Conservation (phyloP, 2,888 invertebrate genomes). For the Lissonota sp. region DNA sequence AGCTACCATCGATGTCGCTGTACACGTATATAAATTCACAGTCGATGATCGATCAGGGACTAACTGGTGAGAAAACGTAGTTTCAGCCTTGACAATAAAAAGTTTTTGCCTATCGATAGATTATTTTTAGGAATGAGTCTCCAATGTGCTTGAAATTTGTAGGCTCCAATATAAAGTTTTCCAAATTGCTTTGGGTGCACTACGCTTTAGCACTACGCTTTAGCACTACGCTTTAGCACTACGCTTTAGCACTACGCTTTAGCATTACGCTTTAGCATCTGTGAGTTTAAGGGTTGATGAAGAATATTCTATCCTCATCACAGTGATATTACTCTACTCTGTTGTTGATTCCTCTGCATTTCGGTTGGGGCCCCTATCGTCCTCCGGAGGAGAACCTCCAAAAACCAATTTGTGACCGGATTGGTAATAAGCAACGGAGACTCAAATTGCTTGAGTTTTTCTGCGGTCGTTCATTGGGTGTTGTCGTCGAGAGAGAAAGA, state of each 20-base stretch:
- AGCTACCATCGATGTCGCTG: slow-evolving; percentile 7
- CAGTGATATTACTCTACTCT: slow-evolving; percentile 52
- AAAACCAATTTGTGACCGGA: slow-evolving; percentile 83
- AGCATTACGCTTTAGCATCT: too few species aligned
- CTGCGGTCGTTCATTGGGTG: slow-evolving; percentile 81
- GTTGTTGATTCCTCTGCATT: slow-evolving; percentile 6
- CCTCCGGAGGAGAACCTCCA: slow-evolving; percentile 62
- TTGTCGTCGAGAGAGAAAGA: slow-evolving; percentile 76
- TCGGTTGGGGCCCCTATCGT: slow-evolving; percentile 51
- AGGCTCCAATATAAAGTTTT: too few species aligned
- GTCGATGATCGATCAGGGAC: too few species aligned
- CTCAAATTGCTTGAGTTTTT: slow-evolving; percentile 82
- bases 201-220: too few species aligned
- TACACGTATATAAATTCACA: slow-evolving; percentile 3
- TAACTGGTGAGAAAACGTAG: too few species aligned
- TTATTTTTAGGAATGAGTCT: too few species aligned
- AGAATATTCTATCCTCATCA: slow-evolving; percentile 42
- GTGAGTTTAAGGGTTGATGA: slow-evolving; percentile 1
- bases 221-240: too few species aligned
- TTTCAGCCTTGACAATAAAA: too few species aligned
- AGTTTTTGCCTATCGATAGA: too few species aligned
- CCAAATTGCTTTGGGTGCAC: too few species aligned
- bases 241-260: too few species aligned
- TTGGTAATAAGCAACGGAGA: slow-evolving; percentile 82
- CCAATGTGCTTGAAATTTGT: too few species aligned